Evolutionary conservation across 2,113 vertebrate genomes (phyloP), one percentile per base, ranked within the genome.

Genomic region (Diadophis punctatus): DNA sequence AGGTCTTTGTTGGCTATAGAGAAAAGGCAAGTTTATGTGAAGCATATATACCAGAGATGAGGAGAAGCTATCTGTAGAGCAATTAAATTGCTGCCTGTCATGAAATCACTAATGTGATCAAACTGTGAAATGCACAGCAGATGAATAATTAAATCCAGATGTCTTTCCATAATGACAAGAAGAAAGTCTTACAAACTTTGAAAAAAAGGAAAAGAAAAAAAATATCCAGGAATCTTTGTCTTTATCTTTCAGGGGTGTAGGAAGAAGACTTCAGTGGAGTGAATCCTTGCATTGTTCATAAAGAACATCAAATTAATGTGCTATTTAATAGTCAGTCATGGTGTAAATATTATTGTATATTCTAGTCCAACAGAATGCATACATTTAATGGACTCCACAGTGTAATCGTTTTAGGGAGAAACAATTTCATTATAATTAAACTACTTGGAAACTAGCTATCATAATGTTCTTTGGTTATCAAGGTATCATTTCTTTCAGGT

Each of bases 341-440:
- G 43, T 80, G 34, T 43, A 58, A 91, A 96, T 91, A 84, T 43
- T 80, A 22, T 80, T 80, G n/a, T 43, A 80, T 80, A 80, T 80
- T 80, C 20, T 80, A 43, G 51, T 94, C 94, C 95, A 96, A 55
- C 58, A 88, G 49, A 80, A n/a, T 89, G 92, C 94, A 95, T 46
- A 30, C 95, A 95, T 43, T 25, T 94, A 97, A 96, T 94, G 91
- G 89, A 91, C 90, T 96, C 95, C 90, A 94, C 60, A 95, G 89
- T 96, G 95, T 96, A 87, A 22, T 95, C 96, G 96, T 95, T 94
- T 95, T 96, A 95, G 95, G 93, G 87, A 97, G 92, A 96, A 97
- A 95, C 94, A 96, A 96, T 96, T 96, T 94, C 93, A 95, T 96
- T 97, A 95, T 96, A 96, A 94, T 97, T 97, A 96, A 96, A 93